Evolutionary conservation across 92 coral and sea anemone species (phyloP), one percentile per base, ranked within the genome.

Genomic region (Actinostola sp.): DNA sequence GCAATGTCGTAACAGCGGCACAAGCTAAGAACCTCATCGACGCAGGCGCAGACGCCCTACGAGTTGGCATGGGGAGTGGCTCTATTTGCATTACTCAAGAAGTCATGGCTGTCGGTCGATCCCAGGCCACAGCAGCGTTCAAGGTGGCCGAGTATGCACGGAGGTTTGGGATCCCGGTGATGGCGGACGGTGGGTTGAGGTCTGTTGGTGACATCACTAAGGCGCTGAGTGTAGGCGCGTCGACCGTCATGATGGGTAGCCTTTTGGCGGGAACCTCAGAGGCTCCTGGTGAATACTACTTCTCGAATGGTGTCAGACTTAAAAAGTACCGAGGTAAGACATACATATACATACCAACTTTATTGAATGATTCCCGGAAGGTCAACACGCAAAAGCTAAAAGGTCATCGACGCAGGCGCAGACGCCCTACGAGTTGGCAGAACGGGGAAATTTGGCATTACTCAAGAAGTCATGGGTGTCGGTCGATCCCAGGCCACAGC

Each of bases 241-340:
- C 98, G 17, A 94, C 98, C 2, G 97, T 94, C 54, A 94, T 94
- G 98, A 94, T 94, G 98, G 98, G 98, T 1, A 80, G 95, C n/a
- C 90, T 94, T 38, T 75, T 94, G 75, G 98, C 98, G 23, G 98
- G 98, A 23, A 94, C 98, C 23, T 76, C 93, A 35, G 98, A 94
- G 69, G 89, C 98, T 6, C 98, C 98, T 8, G 98, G 98, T 7
- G 98, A 94, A 68, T 94, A 91, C 75, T 94, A 88, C 76, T 94
- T 90, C 71, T 63, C 92, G 32, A 73, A 73, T 73, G 98, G 98
- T 8, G 97, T 84, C 25, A 92, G 98, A 15, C 78, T 94, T 30
- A 94, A 94, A 80, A 94, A 94, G 52, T 94, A 94, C 52, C 65
- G 98, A 79, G 98, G 98, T 94, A 70, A 76, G 73, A 15, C 20